Percentiles rank a stretch among this genome's conserved stretches.
phyloP scores from a whole-genome alignment of 2,888 invertebrate genomes.

The Tetragnatha montana region DNA sequence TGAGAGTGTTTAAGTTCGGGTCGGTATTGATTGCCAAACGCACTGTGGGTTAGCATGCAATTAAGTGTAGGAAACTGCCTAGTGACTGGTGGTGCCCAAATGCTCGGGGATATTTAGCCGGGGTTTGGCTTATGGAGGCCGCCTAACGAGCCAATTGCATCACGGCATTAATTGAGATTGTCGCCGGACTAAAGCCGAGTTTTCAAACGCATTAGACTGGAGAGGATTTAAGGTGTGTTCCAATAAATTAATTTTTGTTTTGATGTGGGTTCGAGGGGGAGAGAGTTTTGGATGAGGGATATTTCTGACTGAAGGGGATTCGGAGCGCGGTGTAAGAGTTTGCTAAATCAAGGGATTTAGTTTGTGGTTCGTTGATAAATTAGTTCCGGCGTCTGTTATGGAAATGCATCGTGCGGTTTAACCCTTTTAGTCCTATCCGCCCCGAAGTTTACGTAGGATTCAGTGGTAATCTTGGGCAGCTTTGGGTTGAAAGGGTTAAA shows the following conservation, averaged over 20 bases:
- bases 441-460: too few species aligned
- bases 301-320: too few species aligned
- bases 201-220: not conserved
- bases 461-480: too few species aligned
- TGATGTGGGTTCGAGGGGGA: not conserved
- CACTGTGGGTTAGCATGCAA: not conserved
- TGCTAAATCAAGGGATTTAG: too few species aligned
- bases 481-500: too few species aligned
- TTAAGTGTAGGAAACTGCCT: conserved; percentile 1
- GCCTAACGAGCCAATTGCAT: conserved; percentile 25
- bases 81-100: conserved; percentile 4
- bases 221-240: not conserved
- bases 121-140: not conserved
- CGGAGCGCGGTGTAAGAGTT: too few species aligned
- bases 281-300: too few species aligned
- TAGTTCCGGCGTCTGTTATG: too few species aligned
- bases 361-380: too few species aligned
- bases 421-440: too few species aligned
- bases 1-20: not conserved
- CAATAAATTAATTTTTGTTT: not conserved
- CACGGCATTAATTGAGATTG: conserved; percentile 12
- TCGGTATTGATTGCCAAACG: not conserved
- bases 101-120: conserved; percentile 25
- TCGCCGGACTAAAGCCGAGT: not conserved
- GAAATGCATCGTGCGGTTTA: too few species aligned